Percentiles rank a stretch among this genome's conserved stretches.
These are phyloP conservation scores for Epizoanthus illoricatus DNA, from an alignment of 92 coral and sea anemone species.

Conservation along the genomic window DNA sequence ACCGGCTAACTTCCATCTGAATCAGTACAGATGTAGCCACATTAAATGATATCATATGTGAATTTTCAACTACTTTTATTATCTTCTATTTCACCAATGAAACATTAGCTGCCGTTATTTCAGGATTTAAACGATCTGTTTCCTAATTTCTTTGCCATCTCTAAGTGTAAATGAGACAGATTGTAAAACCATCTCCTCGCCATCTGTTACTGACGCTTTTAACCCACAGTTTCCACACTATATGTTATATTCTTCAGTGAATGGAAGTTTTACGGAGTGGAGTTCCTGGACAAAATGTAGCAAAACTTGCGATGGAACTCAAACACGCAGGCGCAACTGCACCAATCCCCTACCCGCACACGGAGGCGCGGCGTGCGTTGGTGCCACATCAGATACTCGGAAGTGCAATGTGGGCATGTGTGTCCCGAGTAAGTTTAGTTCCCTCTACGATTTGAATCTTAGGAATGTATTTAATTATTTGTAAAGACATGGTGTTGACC, in stretches of 20 bases:
- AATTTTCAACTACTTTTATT: too few relatives aligned
- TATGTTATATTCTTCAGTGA: not conserved
- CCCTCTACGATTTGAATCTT: not conserved
- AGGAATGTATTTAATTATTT: not conserved
- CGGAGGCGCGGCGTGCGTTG: slow-evolving; percentile 32
- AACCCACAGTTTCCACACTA: too few relatives aligned
- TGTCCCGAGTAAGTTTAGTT: not conserved
- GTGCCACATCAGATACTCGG: not conserved
- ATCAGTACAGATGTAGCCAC: too few relatives aligned
- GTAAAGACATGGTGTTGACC: not conserved
- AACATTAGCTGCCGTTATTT: too few relatives aligned
- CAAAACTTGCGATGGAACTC: slow-evolving; percentile 24
- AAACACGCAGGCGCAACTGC: slow-evolving; percentile 28
- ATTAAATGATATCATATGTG: too few relatives aligned
- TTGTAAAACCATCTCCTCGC: not conserved
- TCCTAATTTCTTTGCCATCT: too few relatives aligned
- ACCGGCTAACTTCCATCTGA: too few relatives aligned
- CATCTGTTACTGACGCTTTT: not conserved
- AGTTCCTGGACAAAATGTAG: slow-evolving; percentile 21
- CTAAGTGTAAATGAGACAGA: too few relatives aligned
- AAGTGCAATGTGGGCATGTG: slow-evolving; percentile 25
- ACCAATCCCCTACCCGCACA: slow-evolving; percentile 20
- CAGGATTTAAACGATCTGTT: too few relatives aligned
- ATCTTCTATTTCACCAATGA: too few relatives aligned
- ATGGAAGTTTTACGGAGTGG: slow-evolving; percentile 28